Percentiles rank a stretch among this genome's conserved stretches.
Evolutionary conservation across 2,797 vertebrate species (phyloP).

Genomic region (Galagoides demidoff): DNA sequence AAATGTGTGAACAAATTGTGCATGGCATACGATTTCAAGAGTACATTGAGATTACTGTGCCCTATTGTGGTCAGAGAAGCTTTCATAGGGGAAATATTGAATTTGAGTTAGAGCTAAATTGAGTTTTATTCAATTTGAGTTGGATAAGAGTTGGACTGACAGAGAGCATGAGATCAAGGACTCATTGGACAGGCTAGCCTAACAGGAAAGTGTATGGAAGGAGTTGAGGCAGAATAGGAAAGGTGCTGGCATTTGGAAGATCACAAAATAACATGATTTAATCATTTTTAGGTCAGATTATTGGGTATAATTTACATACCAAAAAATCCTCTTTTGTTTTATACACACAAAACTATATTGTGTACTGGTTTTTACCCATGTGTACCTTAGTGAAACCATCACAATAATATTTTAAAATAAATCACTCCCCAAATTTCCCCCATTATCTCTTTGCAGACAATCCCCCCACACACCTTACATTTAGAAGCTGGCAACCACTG

Average conservation of each 20-base stretch:
- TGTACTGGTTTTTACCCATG: not conserved
- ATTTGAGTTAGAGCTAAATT: not conserved
- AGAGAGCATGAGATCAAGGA: not conserved
- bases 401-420: not conserved
- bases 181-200: not conserved
- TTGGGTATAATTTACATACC: not conserved
- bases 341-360: not conserved
- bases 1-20: not conserved
- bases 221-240: not conserved
- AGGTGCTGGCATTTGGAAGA: not conserved
- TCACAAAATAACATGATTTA: not conserved
- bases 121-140: too few species aligned
- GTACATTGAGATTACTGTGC: not conserved
- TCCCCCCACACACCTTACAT: not conserved
- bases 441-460: not conserved
- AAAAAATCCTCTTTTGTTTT: constrained; percentile 2
- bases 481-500: not conserved
- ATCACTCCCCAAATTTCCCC: not conserved
- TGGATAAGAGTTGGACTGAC: not conserved
- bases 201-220: not conserved
- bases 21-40: not conserved
- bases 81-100: not conserved
- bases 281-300: not conserved
- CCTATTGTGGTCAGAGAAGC: not conserved
- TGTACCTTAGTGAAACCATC: not conserved